These are phyloP conservation scores for Neoarius graeffei DNA, from an alignment of 2,113 vertebrate genomes.

Conservation along the genomic window DNA sequence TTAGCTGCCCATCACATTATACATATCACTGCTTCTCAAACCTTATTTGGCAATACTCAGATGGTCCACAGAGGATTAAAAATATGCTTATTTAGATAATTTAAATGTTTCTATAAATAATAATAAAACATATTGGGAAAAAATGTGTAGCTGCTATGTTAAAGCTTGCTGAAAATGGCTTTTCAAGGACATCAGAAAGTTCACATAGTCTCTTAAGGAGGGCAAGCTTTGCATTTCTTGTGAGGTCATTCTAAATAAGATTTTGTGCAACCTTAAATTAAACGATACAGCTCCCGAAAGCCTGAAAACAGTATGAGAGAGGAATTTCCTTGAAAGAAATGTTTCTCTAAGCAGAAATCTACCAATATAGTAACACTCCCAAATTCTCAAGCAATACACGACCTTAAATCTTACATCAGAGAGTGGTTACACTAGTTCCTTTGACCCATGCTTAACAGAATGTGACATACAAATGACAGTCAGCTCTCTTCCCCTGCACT, in stretches of 20 bases:
- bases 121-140: not conserved
- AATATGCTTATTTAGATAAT: not conserved
- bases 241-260: not conserved
- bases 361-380: not conserved
- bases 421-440: not conserved
- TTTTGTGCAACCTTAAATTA: not conserved
- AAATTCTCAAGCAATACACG: not conserved
- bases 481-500: not conserved
- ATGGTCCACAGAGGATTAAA: slow-evolving; percentile 7
- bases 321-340: not conserved
- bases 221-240: not conserved
- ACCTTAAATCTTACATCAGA: not conserved
- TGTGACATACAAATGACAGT: slow-evolving; percentile 11
- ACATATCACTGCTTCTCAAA: slow-evolving; percentile 12
- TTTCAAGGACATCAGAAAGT: not conserved
- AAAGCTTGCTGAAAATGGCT: not conserved
- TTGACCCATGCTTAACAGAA: slow-evolving; percentile 10
- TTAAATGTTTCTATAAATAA: not conserved
- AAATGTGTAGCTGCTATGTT: not conserved
- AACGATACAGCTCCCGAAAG: not conserved
- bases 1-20: slow-evolving; percentile 17
- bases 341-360: not conserved
- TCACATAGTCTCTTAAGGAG: not conserved
- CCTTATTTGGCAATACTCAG: slow-evolving; percentile 13
- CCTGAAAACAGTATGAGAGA: not conserved